Percentiles rank a stretch among this genome's conserved stretches.
Conservation (phyloP, 2,797 vertebrate genomes). For the Phoebastria nigripes region DNA sequence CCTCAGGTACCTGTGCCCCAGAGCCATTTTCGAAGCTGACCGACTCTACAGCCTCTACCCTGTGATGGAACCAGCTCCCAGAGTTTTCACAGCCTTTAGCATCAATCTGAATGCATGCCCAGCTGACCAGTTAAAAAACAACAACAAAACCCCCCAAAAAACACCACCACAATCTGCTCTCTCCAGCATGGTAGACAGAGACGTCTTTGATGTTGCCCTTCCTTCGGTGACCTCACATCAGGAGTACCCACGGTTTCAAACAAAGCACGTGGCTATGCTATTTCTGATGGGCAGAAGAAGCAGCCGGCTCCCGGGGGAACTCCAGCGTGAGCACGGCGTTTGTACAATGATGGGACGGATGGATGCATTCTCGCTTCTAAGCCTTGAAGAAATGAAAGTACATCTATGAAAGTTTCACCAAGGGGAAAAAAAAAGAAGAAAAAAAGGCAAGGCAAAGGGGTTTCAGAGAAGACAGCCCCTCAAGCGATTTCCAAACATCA, state of each 20-base stretch:
- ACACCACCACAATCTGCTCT: neutral
- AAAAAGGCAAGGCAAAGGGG: constrained; percentile 23
- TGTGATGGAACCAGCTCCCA: neutral
- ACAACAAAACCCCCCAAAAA: neutral
- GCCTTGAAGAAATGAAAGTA: neutral
- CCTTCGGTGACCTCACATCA: neutral
- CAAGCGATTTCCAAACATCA: constrained; percentile 72
- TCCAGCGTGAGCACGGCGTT: accelerated
- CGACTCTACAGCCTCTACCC: neutral
- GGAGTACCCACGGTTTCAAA: neutral
- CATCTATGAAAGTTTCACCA: constrained; percentile 3
- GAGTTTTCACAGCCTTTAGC: neutral
- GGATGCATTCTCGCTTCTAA: constrained; percentile 1
- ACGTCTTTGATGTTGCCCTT: neutral
- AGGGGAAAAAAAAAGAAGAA: neutral
- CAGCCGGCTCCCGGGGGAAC: neutral
- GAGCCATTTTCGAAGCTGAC: neutral
- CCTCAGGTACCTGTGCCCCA: accelerated
- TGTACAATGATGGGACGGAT: neutral
- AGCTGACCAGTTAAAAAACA: neutral
- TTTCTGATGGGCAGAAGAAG: neutral
- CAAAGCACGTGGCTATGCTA: neutral
- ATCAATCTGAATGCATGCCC: neutral
- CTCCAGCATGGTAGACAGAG: neutral
- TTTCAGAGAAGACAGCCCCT: constrained; percentile 72